Base-by-base conservation (phyloP, 1,140 invertebrate genomes). In the Micrasema longulum region DNA sequence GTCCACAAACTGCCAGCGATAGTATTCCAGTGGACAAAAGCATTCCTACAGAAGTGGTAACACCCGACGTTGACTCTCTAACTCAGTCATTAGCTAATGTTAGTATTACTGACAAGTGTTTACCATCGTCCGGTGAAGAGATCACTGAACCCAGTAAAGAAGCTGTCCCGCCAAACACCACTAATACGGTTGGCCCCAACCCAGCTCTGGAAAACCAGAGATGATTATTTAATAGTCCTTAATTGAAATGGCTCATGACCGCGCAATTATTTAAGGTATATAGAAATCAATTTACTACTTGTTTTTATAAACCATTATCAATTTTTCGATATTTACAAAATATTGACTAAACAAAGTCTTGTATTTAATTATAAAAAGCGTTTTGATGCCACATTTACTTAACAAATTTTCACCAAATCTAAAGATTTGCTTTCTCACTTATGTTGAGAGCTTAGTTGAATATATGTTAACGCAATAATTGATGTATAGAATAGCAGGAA, bases 181-280 rank as follows among this genome's bases (percentile, higher is more conserved):
- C 14, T 12, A 22, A 26, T 55, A 31, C 22, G 18, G 20, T 23
- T 23, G 48, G 11, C 47, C 47, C n/a, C 11, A 22, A 60, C 55
- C 35, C 35, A 31, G 23, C 60, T 14, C 16, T 47, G 10, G 22
- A 47, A 23, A 47, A n/a, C 47, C 60, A 64, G 23, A 64, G 60
- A 64, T 64, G 60, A 64, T 64, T 64, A 64, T 16, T 47, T 64
- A 22, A 45, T 18, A 9, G 7, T 47, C 45, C n/a, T 14, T 47
- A 14, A 47, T 64, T 64, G 41, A 26, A 45, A 47, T 64, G 43
- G 60, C 60, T 60, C 55, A 64, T 47, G 60, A 64, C 60, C 43
- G 60, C 43, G 60, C 60, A 64, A 64, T 64, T 64, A 45, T 64
- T 31, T 45, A 64, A 64, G 55, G 55, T 60, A 60, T 60, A 20